A percentile compares a stretch with the other conserved stretches of the same genome.
Evolutionary conservation across 2,113 vertebrate genomes (phyloP).

Genomic region (Phrynosoma platyrhinos): DNA sequence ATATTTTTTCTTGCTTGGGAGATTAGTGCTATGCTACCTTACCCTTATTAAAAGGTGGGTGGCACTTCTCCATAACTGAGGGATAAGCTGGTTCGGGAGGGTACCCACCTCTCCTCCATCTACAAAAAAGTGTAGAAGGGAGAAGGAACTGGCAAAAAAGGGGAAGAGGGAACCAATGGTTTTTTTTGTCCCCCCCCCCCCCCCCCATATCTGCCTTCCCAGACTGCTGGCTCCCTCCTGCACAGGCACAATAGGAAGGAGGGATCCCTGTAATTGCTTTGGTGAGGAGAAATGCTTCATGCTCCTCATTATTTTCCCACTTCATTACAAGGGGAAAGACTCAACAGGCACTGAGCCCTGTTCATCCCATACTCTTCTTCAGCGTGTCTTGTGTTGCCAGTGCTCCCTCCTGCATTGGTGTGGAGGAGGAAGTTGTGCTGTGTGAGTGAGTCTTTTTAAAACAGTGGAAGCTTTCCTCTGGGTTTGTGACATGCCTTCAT

Average conservation of each 20-base stretch:
- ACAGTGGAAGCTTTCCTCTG: neutral
- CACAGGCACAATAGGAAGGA: neutral
- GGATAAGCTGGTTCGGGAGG: neutral
- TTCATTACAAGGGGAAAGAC: constrained; percentile 21
- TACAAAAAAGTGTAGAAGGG: too few relatives aligned
- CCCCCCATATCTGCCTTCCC: too few relatives aligned
- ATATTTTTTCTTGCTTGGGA: too few relatives aligned
- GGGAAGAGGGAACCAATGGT: too few relatives aligned
- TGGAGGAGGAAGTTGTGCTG: neutral
- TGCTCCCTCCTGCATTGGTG: neutral
- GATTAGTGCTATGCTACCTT: too few relatives aligned
- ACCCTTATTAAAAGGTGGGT: neutral
- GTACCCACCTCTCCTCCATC: too few relatives aligned
- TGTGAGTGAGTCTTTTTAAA: neutral
- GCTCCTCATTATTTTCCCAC: constrained; percentile 32
- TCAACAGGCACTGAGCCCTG: constrained; percentile 22
- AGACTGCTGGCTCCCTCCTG: too few relatives aligned
- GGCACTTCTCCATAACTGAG: too few relatives aligned
- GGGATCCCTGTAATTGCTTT: constrained; percentile 23
- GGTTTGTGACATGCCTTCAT: constrained; percentile 5
- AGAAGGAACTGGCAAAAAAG: neutral
- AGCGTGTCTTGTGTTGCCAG: constrained; percentile 3
- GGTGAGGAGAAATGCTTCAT: constrained; percentile 24
- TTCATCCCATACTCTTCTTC: constrained; percentile 5
- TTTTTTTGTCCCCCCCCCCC: too few relatives aligned